Base-by-base conservation (phyloP, 2,797 vertebrate species). In the Sebastes jordani region DNA sequence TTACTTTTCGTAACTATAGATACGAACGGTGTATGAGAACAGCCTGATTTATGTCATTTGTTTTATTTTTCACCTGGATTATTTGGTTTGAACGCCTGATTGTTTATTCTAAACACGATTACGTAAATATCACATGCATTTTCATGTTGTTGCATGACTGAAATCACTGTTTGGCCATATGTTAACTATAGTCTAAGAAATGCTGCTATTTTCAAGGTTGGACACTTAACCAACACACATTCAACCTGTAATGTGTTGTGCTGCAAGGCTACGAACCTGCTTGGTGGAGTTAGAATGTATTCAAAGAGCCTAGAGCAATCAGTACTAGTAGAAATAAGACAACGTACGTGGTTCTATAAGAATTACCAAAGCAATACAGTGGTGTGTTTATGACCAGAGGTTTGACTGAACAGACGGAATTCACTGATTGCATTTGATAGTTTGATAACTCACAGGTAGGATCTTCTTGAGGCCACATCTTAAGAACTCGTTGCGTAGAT, bases 401-500 rank as follows among this genome's bases (percentile, higher is more conserved):
- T n/a, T 13, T 22, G 32, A 65, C 16, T 14, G 14, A 42, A 66
- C n/a, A 16, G 22, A 55, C 7, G 16, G 3, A 3, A 59, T 34
- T 5, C 10, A 36, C 4, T 36, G 52, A 25, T 20, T 58, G 8
- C 2, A 70, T 70, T 25, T 20, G 20, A 52, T 9, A 11, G 16
- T 30, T 18, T 67, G 23, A 67, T 11, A 38, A 97, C 97, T 97
- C 95, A 99, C 99, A 67, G 98, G 98, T 65, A 99, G 81, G 84
- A 97, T 97, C 90, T 97, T 96, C 92, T 98, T 99, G 72, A 99
- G 94, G 78, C 99, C 98, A 76, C 97, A 99, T 88, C 98, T 96
- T 36, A 99, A 91, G 82, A 99, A 98, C 93, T 99, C 99, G 55
- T 99, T 99, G 84, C 99, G 96, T 88, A 99, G 93, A 94, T 99